Percentiles rank a stretch among this genome's conserved stretches.
These are phyloP conservation scores for Cephus spinipes DNA, from an alignment of 2,888 invertebrate species.

Conservation along the genomic window DNA sequence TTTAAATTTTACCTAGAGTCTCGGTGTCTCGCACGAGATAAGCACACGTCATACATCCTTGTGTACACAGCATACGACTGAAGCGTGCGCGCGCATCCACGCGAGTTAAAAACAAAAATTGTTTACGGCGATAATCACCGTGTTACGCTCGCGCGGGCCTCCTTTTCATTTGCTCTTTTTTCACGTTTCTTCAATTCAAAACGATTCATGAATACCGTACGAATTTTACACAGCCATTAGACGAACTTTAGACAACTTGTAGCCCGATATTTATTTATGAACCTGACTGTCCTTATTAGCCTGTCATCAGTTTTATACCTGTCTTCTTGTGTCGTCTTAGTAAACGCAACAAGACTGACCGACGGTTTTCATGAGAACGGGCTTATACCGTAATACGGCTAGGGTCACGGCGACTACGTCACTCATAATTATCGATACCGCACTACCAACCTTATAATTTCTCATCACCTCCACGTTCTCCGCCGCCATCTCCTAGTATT, in stretches of 20 bases:
- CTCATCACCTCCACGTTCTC: background rate
- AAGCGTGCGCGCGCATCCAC: background rate
- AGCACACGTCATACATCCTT: background rate
- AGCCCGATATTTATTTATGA: constrained; percentile 24
- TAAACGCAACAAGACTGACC: constrained; percentile 55
- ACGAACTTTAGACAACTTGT: background rate
- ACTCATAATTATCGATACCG: background rate
- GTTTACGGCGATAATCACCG: background rate
- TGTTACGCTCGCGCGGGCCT: background rate
- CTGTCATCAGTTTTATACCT: constrained; percentile 23
- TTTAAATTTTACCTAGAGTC: background rate
- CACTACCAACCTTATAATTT: constrained; percentile 7
- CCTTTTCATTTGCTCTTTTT: background rate
- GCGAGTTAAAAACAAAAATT: background rate
- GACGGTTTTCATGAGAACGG: constrained; percentile 32
- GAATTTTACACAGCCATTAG: background rate
- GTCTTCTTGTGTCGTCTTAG: constrained; percentile 14
- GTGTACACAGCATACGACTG: background rate
- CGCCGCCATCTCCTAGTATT: background rate
- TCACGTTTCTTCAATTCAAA: background rate
- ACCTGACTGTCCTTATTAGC: constrained; percentile 20
- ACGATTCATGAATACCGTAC: background rate
- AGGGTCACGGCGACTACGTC: background rate
- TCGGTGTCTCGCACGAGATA: background rate
- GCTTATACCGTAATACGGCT: background rate